Evolutionary conservation across 2,113 vertebrate genomes (phyloP).

Genomic region (Actinemys pallida): DNA sequence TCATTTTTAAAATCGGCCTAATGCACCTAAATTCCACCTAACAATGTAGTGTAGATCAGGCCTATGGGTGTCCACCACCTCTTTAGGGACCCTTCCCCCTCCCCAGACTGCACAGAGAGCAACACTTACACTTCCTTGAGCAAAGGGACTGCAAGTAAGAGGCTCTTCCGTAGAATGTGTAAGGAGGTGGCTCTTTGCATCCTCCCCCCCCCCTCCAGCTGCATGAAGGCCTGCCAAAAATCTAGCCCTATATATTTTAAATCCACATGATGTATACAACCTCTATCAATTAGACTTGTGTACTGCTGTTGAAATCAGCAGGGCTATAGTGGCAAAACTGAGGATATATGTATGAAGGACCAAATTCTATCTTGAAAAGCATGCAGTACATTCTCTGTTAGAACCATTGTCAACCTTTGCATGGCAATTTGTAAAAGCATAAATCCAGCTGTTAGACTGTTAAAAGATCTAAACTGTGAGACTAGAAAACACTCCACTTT

Average conservation of each 20-base stretch:
- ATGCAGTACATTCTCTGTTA: neutral
- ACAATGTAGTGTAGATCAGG: no score
- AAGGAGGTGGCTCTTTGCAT: neutral
- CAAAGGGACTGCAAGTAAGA: neutral
- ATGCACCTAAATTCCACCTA: no score
- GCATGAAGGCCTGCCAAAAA: neutral
- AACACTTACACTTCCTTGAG: neutral
- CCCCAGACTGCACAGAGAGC: neutral
- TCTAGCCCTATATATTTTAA: neutral
- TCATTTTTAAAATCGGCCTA: no score
- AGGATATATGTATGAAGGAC: neutral
- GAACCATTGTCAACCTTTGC: neutral
- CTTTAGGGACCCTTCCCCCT: neutral
- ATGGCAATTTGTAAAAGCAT: conserved; percentile 9
- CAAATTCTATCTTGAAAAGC: neutral
- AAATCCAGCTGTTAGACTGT: neutral
- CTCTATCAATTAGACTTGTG: neutral
- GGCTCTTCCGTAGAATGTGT: neutral
- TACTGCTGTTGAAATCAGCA: neutral
- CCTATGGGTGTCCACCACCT: neutral
- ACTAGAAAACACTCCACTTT: neutral
- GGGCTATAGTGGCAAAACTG: neutral
- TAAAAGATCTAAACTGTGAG: neutral
- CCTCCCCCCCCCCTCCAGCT: neutral
- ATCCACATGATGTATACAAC: neutral